Conservation (phyloP, 2,888 invertebrate species). For the Linnaemya tessellans region DNA sequence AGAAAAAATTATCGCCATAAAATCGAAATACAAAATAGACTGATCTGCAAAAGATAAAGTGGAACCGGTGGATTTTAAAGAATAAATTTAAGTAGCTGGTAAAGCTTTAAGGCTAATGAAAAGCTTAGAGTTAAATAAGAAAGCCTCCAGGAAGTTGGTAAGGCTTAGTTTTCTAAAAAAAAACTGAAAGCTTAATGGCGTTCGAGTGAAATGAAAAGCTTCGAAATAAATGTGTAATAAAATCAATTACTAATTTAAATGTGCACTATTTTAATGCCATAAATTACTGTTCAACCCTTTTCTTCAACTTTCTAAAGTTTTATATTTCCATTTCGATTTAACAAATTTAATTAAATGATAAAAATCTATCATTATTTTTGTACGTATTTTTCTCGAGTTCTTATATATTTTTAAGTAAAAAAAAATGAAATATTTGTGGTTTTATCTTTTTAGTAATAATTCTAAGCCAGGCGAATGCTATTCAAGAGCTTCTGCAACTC, state of each 20-base stretch:
- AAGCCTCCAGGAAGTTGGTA: too few species aligned
- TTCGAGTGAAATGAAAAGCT: too few species aligned
- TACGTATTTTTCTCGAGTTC: conserved; percentile 26
- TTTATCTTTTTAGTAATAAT: conserved; percentile 70
- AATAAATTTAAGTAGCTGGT: too few species aligned
- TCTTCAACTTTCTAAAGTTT: conserved; percentile 2
- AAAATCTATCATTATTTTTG: conserved; percentile 71
- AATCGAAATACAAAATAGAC: too few species aligned
- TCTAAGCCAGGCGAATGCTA: conserved; percentile 62
- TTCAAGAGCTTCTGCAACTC: conserved; percentile 64
- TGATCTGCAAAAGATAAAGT: too few species aligned
- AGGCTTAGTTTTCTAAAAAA: too few species aligned
- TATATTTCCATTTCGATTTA: conserved; percentile 14
- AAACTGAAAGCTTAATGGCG: too few species aligned
- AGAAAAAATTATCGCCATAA: too few species aligned
- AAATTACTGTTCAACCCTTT: background rate
- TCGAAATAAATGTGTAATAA: too few species aligned
- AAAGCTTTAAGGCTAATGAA: too few species aligned
- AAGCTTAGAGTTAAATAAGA: background rate
- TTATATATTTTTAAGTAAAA: background rate
- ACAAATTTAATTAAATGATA: conserved; percentile 73
- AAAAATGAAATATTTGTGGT: conserved; percentile 73
- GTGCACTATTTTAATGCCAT: background rate
- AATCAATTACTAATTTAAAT: too few species aligned
- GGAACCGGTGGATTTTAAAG: too few species aligned